Evolutionary conservation across 2,888 invertebrate species (phyloP), one percentile per base, ranked within the genome.

Genomic region (Gibbula magus): DNA sequence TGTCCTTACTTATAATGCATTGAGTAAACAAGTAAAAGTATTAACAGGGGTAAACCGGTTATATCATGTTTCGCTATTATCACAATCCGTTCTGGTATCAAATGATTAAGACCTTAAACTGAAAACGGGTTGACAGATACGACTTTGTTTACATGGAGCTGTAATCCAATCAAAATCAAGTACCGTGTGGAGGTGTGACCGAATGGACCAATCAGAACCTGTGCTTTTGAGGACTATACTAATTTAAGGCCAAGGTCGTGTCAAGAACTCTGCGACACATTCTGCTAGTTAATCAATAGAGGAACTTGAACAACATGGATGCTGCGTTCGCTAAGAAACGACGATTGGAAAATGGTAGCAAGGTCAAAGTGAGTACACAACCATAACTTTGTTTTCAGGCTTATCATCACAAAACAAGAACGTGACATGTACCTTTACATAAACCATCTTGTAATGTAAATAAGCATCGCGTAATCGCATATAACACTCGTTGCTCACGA

Each of bases 141-240:
- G 29, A 16, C 29, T 61, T 16, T 61, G 61, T 61, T 61, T 61
- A 61, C 61, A 29, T 29, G 29, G 29, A 13, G 16, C 61, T 16
- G 13, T 61, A 29, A 2, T 39, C 70, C 70, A 70, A 70, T 70
- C n/a, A 70, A 32, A 70, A 39, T 20, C 35, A 4, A 20, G 32
- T n/a, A 10, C n/a, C 39, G 18, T n/a, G 29, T 70, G 70, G 70
- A 70, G 70, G 70, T 70, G 70, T 70, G 70, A 20, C 70, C 20
- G 4, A 70, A 70, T 4, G 16, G 20, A 70, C 70, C 70, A 70
- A 70, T 20, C 70, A 20, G 8, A 70, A 7, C 20, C 32, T 20
- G n/a, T 39, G 20, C 35, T 29, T 35, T 70, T 35, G 67, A 35
- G 70, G 25, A 56, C 22, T 39, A 35, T 18, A 16, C 18, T 8